Evolutionary conservation across 1,140 invertebrate species (phyloP).

Genomic region (Vollenhovia emeryi): DNA sequence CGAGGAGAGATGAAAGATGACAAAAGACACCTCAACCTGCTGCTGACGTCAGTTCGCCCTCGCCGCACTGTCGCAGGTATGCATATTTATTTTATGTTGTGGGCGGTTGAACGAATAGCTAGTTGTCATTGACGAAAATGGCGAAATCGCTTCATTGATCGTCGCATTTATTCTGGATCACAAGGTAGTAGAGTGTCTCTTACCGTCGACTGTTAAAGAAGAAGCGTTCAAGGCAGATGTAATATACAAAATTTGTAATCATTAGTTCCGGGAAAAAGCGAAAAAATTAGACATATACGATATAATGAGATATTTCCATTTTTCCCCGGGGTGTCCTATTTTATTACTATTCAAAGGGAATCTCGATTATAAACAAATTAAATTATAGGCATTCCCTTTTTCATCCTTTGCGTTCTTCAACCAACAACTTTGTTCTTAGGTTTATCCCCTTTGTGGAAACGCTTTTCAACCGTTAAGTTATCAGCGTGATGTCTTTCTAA

Average conservation of each 20-base stretch:
- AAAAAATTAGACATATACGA: too few relatives aligned
- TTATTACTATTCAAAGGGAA: background rate
- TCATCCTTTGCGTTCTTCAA: background rate
- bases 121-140: slow-evolving; percentile 30
- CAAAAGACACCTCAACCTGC: slow-evolving; percentile 37
- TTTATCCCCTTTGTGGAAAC: too few relatives aligned
- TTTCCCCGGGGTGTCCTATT: too few relatives aligned
- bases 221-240: background rate
- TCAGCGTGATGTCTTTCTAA: too few relatives aligned
- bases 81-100: slow-evolving; percentile 24
- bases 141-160: slow-evolving; percentile 27
- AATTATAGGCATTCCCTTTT: background rate
- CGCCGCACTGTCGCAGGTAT: background rate
- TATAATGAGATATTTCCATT: too few relatives aligned
- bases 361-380: background rate
- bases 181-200: background rate
- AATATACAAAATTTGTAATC: background rate
- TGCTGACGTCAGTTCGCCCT: slow-evolving; percentile 39
- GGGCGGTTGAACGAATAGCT: slow-evolving; percentile 12
- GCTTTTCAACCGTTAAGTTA: too few relatives aligned
- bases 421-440: too few relatives aligned
- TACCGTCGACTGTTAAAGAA: slow-evolving; percentile 21
- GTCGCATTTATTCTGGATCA: background rate
- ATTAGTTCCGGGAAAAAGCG: too few relatives aligned
- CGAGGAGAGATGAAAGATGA: slow-evolving; percentile 9